phyloP scores from a whole-genome alignment of 35 echinoderm and acorn worm species.

The Apostichopus parvimensis region DNA sequence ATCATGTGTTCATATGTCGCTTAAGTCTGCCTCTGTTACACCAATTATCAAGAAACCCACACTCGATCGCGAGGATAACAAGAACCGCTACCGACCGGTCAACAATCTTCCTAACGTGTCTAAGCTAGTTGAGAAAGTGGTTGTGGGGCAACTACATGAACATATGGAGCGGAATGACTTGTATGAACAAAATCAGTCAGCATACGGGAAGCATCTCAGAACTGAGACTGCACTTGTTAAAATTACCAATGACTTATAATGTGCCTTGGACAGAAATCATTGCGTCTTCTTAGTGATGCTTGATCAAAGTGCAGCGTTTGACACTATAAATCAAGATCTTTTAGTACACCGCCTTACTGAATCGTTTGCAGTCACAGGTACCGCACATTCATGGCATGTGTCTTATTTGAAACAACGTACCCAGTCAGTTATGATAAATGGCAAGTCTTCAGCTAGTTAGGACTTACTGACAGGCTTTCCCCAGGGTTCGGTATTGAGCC shows the following conservation, averaged over 20 bases:
- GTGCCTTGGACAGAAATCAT: conserved; percentile 2
- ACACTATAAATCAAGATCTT: conserved; percentile 56
- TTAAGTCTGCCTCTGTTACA: conserved; percentile 22
- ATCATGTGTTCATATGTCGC: not conserved
- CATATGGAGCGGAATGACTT: too few species aligned
- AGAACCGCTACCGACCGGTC: too few species aligned
- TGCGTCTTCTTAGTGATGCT: conserved; percentile 38
- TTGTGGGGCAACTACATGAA: too few species aligned
- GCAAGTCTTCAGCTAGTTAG: not conserved
- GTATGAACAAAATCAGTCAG: conserved; percentile 45
- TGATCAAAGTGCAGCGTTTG: too few species aligned
- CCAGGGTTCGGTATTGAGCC: not conserved
- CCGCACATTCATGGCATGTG: conserved; percentile 31
- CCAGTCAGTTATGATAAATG: not conserved
- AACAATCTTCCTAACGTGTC: too few species aligned
- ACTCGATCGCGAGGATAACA: too few species aligned
- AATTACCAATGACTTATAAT: conserved; percentile 50
- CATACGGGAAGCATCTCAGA: conserved; percentile 49
- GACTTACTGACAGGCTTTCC: not conserved
- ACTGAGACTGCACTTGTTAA: conserved; percentile 60
- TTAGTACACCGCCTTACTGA: conserved; percentile 27
- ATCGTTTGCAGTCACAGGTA: conserved; percentile 30
- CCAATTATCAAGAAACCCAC: too few species aligned
- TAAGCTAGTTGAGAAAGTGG: too few species aligned
- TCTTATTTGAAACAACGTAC: too few species aligned